Percentiles rank a stretch among this genome's conserved stretches.
phyloP scores from a whole-genome alignment of 2,113 vertebrate species.

The Forbesichthys agassizii region DNA sequence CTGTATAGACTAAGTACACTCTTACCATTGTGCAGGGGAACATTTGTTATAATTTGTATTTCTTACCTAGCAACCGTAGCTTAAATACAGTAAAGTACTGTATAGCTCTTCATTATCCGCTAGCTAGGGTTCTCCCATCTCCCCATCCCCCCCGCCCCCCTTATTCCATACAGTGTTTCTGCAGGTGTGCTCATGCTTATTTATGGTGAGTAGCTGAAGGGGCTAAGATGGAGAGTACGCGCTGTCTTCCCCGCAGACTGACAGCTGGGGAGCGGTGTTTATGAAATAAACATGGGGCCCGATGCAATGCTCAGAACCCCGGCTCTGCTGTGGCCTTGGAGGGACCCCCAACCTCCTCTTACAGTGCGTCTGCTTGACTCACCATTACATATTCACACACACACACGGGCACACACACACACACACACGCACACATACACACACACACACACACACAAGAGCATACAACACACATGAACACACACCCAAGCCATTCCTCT shows the following conservation, averaged over 20 bases:
- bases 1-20: not conserved
- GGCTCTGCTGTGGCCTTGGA: slow-evolving; percentile 64
- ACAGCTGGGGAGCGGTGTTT: slow-evolving; percentile 69
- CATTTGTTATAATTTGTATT: not conserved
- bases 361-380: not conserved
- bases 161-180: slow-evolving; percentile 47
- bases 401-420: not conserved
- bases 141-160: not conserved
- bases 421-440: slow-evolving; percentile 12
- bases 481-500: slow-evolving; percentile 31
- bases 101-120: slow-evolving; percentile 38
- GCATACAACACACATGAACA: slow-evolving; percentile 19
- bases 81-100: not conserved
- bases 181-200: slow-evolving; percentile 63
- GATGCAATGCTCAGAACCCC: slow-evolving; percentile 66
- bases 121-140: slow-evolving; percentile 12
- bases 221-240: slow-evolving; percentile 21
- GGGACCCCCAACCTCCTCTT: slow-evolving; percentile 20
- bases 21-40: not conserved
- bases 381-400: not conserved
- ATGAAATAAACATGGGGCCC: slow-evolving; percentile 78
- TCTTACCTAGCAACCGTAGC: too few species aligned
- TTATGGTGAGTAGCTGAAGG: slow-evolving; percentile 56
- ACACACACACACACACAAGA: slow-evolving; percentile 9
- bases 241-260: slow-evolving; percentile 56